phyloP scores from a whole-genome alignment of 2,888 invertebrate species.

The Cerastis leucographa region DNA sequence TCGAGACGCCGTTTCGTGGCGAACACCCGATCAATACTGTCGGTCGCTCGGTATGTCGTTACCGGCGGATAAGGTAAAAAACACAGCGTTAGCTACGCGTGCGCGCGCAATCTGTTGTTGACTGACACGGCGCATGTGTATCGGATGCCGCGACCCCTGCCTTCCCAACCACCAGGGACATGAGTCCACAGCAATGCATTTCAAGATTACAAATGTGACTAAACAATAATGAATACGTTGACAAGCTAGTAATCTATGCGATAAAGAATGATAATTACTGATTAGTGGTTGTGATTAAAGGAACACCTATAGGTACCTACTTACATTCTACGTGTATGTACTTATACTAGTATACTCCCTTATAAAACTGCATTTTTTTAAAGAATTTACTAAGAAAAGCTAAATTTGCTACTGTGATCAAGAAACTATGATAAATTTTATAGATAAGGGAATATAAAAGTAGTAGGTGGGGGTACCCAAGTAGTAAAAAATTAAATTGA shows the following conservation, averaged over 20 bases:
- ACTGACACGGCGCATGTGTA: conserved; percentile 85
- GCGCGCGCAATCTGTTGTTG: conserved; percentile 88
- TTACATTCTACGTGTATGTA: neutral
- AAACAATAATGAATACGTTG: conserved; percentile 30
- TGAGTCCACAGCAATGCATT: conserved; percentile 36
- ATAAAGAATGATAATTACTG: conserved; percentile 24
- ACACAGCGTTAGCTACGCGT: conserved; percentile 80
- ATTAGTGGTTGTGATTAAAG: conserved; percentile 30
- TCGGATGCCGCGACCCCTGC: conserved; percentile 72
- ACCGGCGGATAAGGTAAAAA: conserved; percentile 85
- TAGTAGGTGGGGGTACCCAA: neutral
- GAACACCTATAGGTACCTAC: neutral
- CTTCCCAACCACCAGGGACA: conserved; percentile 60
- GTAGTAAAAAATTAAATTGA: too few species aligned
- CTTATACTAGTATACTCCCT: neutral
- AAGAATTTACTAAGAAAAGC: neutral
- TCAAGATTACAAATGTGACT: conserved; percentile 19
- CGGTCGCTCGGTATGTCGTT: conserved; percentile 73
- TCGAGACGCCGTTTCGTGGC: conserved; percentile 83
- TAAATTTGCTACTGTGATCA: neutral
- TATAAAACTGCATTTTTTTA: neutral
- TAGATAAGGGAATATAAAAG: neutral
- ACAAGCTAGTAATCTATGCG: conserved; percentile 17
- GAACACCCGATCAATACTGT: conserved; percentile 88
- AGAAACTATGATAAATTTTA: neutral